Percentiles rank a stretch among this genome's conserved stretches.
phyloP scores from a whole-genome alignment of 1,140 invertebrate species.

The Hermetia illucens region DNA sequence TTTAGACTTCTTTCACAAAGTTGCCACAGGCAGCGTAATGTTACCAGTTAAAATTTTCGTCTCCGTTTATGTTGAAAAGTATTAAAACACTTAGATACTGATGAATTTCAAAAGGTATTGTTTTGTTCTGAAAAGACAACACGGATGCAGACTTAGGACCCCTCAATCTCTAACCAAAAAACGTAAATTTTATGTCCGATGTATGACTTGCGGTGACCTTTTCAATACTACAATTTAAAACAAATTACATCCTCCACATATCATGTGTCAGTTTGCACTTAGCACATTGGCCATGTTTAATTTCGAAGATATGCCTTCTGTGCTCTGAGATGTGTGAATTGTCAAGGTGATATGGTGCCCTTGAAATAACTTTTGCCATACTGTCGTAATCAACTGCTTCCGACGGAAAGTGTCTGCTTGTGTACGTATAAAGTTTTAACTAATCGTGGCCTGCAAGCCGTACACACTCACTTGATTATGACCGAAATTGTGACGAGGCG shows the following conservation, averaged over 20 bases:
- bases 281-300: too few species aligned
- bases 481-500: too few species aligned
- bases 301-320: background rate
- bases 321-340: constrained; percentile 1
- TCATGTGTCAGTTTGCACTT: background rate
- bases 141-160: background rate
- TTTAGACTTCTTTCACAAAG: too few species aligned
- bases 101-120: background rate
- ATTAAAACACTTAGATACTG: too few species aligned
- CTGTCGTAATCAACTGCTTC: too few species aligned
- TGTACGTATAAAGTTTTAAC: too few species aligned
- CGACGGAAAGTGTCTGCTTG: too few species aligned
- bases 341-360: too few species aligned
- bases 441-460: too few species aligned
- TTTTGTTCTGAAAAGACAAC: background rate
- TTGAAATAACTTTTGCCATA: too few species aligned
- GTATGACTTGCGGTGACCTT: background rate
- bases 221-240: background rate
- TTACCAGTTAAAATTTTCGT: background rate
- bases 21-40: too few species aligned
- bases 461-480: too few species aligned
- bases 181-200: background rate
- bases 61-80: background rate
- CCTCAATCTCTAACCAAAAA: constrained; percentile 1
- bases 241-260: background rate